A percentile compares a stretch with the other conserved stretches of the same genome.
These are phyloP conservation scores for Patella ulyssiponensis DNA, from an alignment of 2,888 invertebrate species.

Conservation along the genomic window DNA sequence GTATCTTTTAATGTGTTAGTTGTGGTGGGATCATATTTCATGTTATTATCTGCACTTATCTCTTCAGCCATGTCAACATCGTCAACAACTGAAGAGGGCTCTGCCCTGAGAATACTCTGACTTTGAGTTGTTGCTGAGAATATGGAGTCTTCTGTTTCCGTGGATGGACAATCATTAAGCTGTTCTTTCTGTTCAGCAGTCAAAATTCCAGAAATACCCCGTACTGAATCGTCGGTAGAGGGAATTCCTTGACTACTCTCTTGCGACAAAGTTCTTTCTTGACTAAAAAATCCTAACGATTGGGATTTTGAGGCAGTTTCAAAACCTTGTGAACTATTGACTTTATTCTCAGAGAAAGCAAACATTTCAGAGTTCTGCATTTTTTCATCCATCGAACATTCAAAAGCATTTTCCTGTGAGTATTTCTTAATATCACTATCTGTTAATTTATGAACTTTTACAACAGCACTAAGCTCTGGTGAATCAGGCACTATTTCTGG, in stretches of 20 bases:
- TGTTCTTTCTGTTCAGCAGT: background rate
- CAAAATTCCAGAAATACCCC: background rate
- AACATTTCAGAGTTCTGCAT: background rate
- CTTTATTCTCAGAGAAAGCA: background rate
- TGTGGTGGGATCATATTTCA: background rate
- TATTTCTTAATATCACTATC: background rate
- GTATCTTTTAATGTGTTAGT: background rate
- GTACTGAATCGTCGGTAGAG: background rate
- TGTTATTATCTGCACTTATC: background rate
- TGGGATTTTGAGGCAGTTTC: background rate
- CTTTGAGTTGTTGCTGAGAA: background rate
- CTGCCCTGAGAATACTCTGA: background rate
- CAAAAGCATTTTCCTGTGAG: background rate
- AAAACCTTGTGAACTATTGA: background rate
- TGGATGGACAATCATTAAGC: background rate
- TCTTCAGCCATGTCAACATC: background rate
- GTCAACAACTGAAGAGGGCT: background rate
- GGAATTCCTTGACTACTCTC: no score
- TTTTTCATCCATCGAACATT: no score
- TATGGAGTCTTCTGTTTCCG: background rate
- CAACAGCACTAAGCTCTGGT: background rate
- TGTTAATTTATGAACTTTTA: slow-evolving; percentile 2
- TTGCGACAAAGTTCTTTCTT: background rate
- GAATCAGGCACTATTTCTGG: background rate
- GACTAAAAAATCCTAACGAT: slow-evolving; percentile 3